Conservation (phyloP, 2,113 vertebrate species). For the Microtus ochrogaster region DNA sequence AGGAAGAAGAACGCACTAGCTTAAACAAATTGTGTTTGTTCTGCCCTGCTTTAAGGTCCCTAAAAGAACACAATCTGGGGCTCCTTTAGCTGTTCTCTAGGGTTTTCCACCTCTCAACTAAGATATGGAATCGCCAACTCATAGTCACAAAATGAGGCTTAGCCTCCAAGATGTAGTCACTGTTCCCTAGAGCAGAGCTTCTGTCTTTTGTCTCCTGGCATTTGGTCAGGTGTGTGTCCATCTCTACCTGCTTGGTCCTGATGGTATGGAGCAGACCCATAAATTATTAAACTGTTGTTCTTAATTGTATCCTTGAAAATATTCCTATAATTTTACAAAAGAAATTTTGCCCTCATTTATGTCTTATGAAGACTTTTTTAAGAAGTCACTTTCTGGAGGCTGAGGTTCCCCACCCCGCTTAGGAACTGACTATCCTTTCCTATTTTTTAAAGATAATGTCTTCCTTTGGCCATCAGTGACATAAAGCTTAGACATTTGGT, state of each 20-base stretch:
- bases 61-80: not conserved
- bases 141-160: not conserved
- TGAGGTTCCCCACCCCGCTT: not conserved
- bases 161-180: not conserved
- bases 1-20: not conserved
- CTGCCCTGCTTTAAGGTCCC: not conserved
- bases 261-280: not conserved
- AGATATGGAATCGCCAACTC: not conserved
- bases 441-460: not conserved
- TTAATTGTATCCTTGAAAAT: not conserved
- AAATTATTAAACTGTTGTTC: not conserved
- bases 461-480: not conserved
- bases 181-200: not conserved
- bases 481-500: slow-evolving; percentile 24
- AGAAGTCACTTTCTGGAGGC: not conserved
- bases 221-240: not conserved
- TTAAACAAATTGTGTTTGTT: not conserved
- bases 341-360: slow-evolving; percentile 8
- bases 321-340: slow-evolving; percentile 8
- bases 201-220: not conserved
- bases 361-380: not conserved
- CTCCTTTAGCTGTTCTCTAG: not conserved
- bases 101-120: not conserved
- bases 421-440: not conserved
- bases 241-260: not conserved